Percentiles rank a stretch among this genome's conserved stretches.
phyloP scores from a whole-genome alignment of 2,113 vertebrate genomes.

The Cyanoderma ruficeps region DNA sequence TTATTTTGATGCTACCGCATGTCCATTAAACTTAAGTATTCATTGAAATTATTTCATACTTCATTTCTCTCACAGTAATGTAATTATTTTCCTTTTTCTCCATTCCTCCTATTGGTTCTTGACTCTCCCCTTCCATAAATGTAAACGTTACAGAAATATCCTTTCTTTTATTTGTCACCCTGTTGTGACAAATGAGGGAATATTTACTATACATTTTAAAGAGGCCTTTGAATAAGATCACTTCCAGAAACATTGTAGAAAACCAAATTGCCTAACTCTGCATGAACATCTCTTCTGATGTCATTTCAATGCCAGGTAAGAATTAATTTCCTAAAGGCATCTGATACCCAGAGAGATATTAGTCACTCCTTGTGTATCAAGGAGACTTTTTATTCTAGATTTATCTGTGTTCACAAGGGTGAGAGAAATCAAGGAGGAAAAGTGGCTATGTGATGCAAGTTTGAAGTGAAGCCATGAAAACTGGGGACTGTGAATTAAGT shows the following conservation, averaged over 20 bases:
- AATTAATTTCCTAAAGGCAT: conserved; percentile 38
- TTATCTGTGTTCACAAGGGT: not conserved
- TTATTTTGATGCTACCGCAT: not conserved
- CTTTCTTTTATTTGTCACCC: not conserved
- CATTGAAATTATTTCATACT: not conserved
- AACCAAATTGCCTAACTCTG: not conserved
- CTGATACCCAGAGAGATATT: not conserved
- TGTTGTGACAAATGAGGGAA: not conserved
- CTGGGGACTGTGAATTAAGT: not conserved
- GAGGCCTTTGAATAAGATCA: not conserved
- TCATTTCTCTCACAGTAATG: not conserved
- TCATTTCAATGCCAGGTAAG: conserved; percentile 17
- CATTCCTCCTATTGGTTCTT: not conserved
- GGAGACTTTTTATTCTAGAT: not conserved
- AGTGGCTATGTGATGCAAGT: not conserved
- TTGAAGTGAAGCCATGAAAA: not conserved
- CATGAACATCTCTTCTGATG: not conserved
- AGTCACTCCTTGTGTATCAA: conserved; percentile 7
- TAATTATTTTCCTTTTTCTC: not conserved
- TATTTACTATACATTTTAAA: not conserved
- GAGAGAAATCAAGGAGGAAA: not conserved
- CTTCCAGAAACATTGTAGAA: not conserved
- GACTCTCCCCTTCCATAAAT: not conserved
- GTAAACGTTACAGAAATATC: not conserved
- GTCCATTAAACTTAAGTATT: not conserved